Evolutionary conservation across 2,797 vertebrate species (phyloP).

Genomic region (Schizothorax lantsangensis): DNA sequence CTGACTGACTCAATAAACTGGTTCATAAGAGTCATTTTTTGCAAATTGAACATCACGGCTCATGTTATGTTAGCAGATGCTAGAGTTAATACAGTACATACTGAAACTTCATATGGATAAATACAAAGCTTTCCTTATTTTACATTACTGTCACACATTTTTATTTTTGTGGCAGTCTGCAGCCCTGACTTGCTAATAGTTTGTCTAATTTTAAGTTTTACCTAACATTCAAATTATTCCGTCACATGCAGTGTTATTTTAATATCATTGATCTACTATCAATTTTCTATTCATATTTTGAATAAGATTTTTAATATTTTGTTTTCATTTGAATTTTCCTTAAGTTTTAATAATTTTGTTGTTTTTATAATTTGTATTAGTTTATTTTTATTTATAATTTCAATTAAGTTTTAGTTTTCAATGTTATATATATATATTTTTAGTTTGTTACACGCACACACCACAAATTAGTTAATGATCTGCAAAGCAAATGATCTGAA

Average conservation of each 20-base stretch:
- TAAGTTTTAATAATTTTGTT: not conserved
- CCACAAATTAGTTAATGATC: not conserved
- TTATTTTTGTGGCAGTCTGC: not conserved
- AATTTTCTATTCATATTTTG: not conserved
- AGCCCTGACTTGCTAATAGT: too few relatives aligned
- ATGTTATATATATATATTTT: not conserved
- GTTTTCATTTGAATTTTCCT: too few relatives aligned
- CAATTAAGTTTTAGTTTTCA: not conserved
- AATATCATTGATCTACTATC: too few relatives aligned
- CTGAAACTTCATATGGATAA: not conserved
- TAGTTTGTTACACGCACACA: not conserved
- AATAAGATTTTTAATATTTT: not conserved
- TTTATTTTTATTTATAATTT: not conserved
- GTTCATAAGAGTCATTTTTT: too few relatives aligned
- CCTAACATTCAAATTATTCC: too few relatives aligned
- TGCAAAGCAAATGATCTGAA: not conserved
- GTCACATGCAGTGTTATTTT: too few relatives aligned
- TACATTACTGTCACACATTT: not conserved
- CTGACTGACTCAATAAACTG: too few relatives aligned
- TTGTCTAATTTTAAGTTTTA: too few relatives aligned
- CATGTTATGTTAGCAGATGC: not conserved
- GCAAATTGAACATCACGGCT: too few relatives aligned
- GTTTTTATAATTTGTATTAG: not conserved
- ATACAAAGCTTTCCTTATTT: not conserved
- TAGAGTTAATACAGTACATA: not conserved